phyloP scores from a whole-genome alignment of 2,888 invertebrate genomes.

The Cyclophora albipunctata region DNA sequence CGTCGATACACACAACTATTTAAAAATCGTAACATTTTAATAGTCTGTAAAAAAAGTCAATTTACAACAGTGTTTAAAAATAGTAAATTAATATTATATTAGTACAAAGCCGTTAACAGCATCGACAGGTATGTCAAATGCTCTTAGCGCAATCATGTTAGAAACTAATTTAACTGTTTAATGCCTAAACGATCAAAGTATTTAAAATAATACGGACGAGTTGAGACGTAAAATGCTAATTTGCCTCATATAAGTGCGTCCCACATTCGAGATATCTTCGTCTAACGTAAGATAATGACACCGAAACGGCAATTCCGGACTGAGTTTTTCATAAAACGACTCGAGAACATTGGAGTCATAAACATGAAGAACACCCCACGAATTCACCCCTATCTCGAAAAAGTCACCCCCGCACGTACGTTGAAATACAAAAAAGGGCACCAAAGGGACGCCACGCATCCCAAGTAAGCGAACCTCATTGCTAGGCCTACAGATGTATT shows the following conservation, averaged over 20 bases:
- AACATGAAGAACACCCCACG: conserved; percentile 63
- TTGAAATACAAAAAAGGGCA: conserved; percentile 70
- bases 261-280: conserved; percentile 29
- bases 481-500: conserved; percentile 72
- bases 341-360: conserved; percentile 63
- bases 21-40: too few species aligned
- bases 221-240: conserved; percentile 31
- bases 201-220: conserved; percentile 4
- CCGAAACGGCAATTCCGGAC: conserved; percentile 54
- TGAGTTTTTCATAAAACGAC: conserved; percentile 64
- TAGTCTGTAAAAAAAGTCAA: conserved; percentile 5
- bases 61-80: conserved; percentile 15
- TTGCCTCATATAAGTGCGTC: conserved; percentile 24
- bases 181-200: conserved; percentile 6
- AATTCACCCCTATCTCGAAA: conserved; percentile 71
- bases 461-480: conserved; percentile 69
- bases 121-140: conserved; percentile 23
- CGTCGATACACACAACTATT: too few species aligned
- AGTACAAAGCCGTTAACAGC: conserved; percentile 23
- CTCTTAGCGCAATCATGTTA: conserved; percentile 24
- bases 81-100: conserved; percentile 24
- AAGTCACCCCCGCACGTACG: conserved; percentile 72
- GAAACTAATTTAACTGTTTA: conserved; percentile 18
- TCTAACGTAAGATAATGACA: conserved; percentile 50
- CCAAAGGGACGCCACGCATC: conserved; percentile 68